A percentile compares a stretch with the other conserved stretches of the same genome.
phyloP scores from a whole-genome alignment of 2,797 vertebrate genomes.

The Pseudochaenichthys georgianus region DNA sequence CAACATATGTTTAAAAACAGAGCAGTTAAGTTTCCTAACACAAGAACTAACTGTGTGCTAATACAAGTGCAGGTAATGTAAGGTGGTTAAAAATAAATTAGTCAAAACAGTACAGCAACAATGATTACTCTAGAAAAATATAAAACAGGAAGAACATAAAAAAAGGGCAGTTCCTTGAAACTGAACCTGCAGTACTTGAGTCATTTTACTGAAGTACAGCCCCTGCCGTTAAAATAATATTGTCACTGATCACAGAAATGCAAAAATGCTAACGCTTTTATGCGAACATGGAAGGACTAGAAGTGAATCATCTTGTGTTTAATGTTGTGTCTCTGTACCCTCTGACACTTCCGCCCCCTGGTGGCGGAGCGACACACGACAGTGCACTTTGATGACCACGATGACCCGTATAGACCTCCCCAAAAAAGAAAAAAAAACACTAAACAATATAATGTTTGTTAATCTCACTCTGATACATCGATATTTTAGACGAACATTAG shows the following conservation, averaged over 20 bases:
- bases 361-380: not conserved
- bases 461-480: fast-evolving
- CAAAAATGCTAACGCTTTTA: not conserved
- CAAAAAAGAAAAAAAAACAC: not conserved
- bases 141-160: too few species aligned
- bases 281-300: not conserved
- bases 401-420: constrained; percentile 30
- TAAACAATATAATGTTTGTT: not conserved
- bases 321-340: not conserved
- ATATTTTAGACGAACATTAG: too few species aligned
- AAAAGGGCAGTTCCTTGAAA: not conserved
- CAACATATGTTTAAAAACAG: too few species aligned
- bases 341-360: constrained; percentile 6
- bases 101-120: too few species aligned
- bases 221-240: not conserved
- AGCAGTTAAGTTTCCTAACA: too few species aligned
- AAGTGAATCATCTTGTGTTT: not conserved
- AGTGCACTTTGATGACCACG: not conserved
- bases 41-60: too few species aligned
- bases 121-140: too few species aligned
- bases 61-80: too few species aligned
- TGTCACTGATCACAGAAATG: not conserved
- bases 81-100: too few species aligned
- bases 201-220: not conserved
- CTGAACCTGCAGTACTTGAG: not conserved